phyloP scores from a whole-genome alignment of 2,797 vertebrate genomes.

The Pangasius mekongensis region DNA sequence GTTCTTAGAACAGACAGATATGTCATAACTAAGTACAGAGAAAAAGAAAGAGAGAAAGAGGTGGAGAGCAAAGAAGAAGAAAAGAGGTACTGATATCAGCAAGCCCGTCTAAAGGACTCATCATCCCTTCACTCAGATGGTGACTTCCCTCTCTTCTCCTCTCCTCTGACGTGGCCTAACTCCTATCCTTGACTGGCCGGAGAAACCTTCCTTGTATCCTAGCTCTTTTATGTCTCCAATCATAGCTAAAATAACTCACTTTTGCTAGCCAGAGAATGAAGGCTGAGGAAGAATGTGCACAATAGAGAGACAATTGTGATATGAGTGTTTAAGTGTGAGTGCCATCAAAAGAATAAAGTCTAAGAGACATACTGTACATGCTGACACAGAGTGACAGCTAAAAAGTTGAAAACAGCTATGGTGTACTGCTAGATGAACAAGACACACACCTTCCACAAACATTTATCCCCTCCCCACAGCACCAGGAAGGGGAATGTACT shows the following conservation, averaged over 20 bases:
- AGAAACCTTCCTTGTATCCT: not conserved
- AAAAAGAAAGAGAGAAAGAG: conserved; percentile 26
- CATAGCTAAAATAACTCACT: not conserved
- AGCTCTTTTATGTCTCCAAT: not conserved
- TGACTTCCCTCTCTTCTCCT: conserved; percentile 1
- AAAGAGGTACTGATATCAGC: not conserved
- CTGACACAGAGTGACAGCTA: not conserved
- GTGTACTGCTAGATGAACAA: not conserved
- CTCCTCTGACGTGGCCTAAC: not conserved
- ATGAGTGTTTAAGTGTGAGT: not conserved
- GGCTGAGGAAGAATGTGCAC: not conserved
- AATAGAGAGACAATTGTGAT: not conserved
- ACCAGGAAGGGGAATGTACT: not conserved
- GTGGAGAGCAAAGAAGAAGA: conserved; percentile 50
- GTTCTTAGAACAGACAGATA: not conserved
- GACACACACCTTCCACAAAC: conserved; percentile 63
- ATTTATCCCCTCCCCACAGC: not conserved
- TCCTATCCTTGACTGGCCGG: not conserved
- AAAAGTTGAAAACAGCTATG: not conserved
- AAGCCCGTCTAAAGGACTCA: not conserved
- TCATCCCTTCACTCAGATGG: not conserved
- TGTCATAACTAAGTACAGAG: not conserved
- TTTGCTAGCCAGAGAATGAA: not conserved
- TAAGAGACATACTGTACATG: not conserved
- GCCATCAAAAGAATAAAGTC: not conserved